Evolutionary conservation across 2,888 invertebrate species (phyloP), one percentile per base, ranked within the genome.

Genomic region (Cybosia mesomella): DNA sequence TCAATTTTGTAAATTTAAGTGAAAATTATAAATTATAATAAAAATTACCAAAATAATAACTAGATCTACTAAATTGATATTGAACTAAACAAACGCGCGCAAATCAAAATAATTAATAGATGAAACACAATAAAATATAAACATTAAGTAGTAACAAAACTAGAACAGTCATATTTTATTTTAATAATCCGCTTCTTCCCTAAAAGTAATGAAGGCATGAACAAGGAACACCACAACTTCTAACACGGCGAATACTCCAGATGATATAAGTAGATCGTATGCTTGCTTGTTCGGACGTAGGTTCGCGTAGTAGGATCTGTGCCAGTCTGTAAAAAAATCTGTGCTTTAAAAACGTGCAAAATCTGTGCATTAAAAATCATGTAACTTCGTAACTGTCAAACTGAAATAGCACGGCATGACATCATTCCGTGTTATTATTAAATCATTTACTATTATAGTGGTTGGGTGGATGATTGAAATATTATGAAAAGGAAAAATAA

Each of bases 251-350:
- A 97, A 96, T 49, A 96, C 95, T 34, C 96, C 96, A 1, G 96
- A 96, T 2, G 96, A 95, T 72, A 96, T 95, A 82, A 97, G 92
- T 89, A 97, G 96, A 80, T 96, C 96, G 91, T 96, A 95, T 82
- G 96, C 96, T 83, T 96, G 95, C 84, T 97, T 96, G 85, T 96
- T 96, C 15, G 97, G 96, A 76, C 96, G 96, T 76, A 96, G 95
- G 76, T 93, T 93, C 18, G 90, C 88, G 82, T 95, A 94, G 84
- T 94, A 95, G 5, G 94, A 95, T 68, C 87, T 87, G 87, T 95
- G 94, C 94, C 94, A 95, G 71, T 94, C 94, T 95, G 92, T 75
- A 79, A 71, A 9, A 43, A 49, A 10, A 43, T 43, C 2, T 11
- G 9, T 28, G 0, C 9, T 36, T 36, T 15, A 59, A 22, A 59